Evolutionary conservation across 2,797 vertebrate species (phyloP).

Genomic region (Echeneis naucrates): DNA sequence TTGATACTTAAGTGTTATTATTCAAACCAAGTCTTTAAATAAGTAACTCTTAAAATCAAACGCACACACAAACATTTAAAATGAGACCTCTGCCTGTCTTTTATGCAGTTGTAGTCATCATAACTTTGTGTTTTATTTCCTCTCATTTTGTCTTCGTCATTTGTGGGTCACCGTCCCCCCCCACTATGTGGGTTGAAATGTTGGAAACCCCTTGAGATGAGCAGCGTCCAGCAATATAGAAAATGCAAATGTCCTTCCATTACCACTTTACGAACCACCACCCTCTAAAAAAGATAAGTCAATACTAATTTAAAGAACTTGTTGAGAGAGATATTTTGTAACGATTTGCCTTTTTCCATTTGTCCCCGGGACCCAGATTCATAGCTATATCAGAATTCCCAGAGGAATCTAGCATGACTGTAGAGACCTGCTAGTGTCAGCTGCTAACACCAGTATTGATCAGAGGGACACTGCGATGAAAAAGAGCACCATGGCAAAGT

Average conservation of each 20-base stretch:
- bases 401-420: slow-evolving; percentile 23
- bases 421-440: slow-evolving; percentile 40
- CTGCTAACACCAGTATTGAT: slow-evolving; percentile 69
- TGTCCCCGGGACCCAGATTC: slow-evolving; percentile 17
- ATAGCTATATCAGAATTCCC: slow-evolving; percentile 29
- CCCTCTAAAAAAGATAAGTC: slow-evolving; percentile 15
- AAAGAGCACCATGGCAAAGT: slow-evolving; percentile 61
- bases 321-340: slow-evolving; percentile 29
- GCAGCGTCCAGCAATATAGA: background rate
- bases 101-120: too few relatives aligned
- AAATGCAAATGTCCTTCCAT: background rate
- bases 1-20: too few relatives aligned
- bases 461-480: slow-evolving; percentile 51
- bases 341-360: slow-evolving; percentile 18
- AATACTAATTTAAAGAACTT: slow-evolving; percentile 37
- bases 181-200: too few relatives aligned
- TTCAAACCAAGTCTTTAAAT: too few relatives aligned
- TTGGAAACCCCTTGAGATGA: background rate
- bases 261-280: background rate
- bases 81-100: too few relatives aligned
- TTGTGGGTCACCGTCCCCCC: too few relatives aligned
- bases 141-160: background rate
- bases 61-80: too few relatives aligned
- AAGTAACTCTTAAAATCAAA: too few relatives aligned
- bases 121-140: too few relatives aligned